These are phyloP conservation scores for Diploptera punctata DNA, from an alignment of 2,888 invertebrate genomes.

Conservation along the genomic window DNA sequence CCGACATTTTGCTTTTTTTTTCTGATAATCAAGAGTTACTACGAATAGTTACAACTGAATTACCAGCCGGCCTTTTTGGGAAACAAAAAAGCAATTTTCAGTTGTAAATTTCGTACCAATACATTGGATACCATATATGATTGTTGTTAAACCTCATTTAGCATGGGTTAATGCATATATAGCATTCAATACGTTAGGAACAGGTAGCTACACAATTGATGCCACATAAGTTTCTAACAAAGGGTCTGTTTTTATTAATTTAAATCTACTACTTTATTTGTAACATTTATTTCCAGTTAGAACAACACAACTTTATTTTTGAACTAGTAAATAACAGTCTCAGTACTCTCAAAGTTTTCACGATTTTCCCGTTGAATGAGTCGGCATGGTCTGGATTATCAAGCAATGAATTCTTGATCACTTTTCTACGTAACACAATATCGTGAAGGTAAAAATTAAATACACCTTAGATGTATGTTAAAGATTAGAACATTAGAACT, in stretches of 20 bases:
- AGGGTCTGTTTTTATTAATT: no score
- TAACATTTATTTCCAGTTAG: no score
- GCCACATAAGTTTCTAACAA: no score
- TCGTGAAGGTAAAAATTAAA: background rate
- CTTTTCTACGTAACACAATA: background rate
- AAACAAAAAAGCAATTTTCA: background rate
- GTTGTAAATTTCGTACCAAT: background rate
- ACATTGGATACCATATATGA: background rate
- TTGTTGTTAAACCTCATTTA: no score
- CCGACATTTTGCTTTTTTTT: background rate
- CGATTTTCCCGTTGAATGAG: no score
- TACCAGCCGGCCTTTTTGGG: background rate
- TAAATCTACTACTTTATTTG: no score
- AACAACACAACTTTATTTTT: no score
- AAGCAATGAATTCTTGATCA: background rate
- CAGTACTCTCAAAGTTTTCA: no score
- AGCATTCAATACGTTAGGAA: no score
- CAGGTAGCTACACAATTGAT: no score
- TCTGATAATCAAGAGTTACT: background rate
- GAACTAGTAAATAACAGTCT: no score
- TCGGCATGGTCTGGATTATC: constrained; percentile 5
- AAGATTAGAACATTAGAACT: background rate
- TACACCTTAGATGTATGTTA: background rate
- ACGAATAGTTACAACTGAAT: background rate
- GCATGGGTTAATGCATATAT: no score